These are phyloP conservation scores for Megaleporinus macrocephalus DNA, from an alignment of 2,113 vertebrate genomes.

Conservation along the genomic window DNA sequence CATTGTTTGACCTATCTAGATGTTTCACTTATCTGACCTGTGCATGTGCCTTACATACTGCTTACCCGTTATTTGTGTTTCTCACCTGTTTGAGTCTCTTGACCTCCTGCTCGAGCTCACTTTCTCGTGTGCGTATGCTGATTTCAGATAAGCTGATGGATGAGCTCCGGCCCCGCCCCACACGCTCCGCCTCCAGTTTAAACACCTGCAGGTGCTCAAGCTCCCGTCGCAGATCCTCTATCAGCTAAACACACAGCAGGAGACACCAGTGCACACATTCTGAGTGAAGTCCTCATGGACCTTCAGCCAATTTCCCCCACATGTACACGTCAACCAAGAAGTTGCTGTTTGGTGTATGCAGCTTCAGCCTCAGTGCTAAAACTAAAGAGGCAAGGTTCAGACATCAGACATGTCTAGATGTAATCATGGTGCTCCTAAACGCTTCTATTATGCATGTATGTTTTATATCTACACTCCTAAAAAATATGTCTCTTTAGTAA, in stretches of 20 bases:
- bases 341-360: too few species aligned
- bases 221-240: constrained; percentile 92
- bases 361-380: too few species aligned
- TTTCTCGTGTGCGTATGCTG: constrained; percentile 86
- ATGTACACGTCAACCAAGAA: too few species aligned
- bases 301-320: too few species aligned
- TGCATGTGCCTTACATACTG: neutral
- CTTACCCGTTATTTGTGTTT: constrained; percentile 77
- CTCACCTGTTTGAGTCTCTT: constrained; percentile 93
- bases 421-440: too few species aligned
- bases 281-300: too few species aligned
- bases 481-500: too few species aligned
- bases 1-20: too few species aligned
- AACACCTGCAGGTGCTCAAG: constrained; percentile 94
- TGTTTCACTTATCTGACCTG: neutral
- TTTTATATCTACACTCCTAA: too few species aligned
- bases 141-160: constrained; percentile 86
- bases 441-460: too few species aligned
- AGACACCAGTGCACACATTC: neutral
- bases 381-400: too few species aligned
- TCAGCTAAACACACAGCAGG: constrained; percentile 79
- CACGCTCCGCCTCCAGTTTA: constrained; percentile 89
- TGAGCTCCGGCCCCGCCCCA: constrained; percentile 82
- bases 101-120: constrained; percentile 94
- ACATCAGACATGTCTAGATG: too few species aligned